Percentiles rank a stretch among this genome's conserved stretches.
Conservation (phyloP, 2,113 vertebrate species). For the Thryonomys swinderianus region DNA sequence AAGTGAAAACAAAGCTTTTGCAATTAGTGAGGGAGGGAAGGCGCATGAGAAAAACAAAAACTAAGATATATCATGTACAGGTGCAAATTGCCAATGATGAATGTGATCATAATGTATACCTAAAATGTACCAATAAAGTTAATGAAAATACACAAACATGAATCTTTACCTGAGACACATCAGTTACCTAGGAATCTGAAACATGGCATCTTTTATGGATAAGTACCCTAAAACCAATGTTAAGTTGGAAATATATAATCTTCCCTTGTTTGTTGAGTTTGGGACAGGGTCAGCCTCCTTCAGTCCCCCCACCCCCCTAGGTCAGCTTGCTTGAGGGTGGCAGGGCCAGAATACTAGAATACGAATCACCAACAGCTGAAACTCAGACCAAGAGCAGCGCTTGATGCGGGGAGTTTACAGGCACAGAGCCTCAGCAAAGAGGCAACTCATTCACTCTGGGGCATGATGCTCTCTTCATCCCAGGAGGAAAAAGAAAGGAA, state of each 20-base stretch:
- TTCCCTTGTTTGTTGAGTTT: no score
- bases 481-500: fast-evolving
- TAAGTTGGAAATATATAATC: background rate
- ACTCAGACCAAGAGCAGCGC: fast-evolving
- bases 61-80: no score
- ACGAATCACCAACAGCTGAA: background rate
- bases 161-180: background rate
- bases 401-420: fast-evolving
- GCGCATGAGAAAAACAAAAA: no score
- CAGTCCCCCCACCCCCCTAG: fast-evolving
- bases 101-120: no score
- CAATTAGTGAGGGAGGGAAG: no score
- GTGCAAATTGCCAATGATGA: no score
- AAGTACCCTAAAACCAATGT: background rate
- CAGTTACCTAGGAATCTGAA: background rate
- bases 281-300: fast-evolving
- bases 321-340: background rate
- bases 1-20: no score
- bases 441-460: no score
- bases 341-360: no score
- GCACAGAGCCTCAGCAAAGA: fast-evolving
- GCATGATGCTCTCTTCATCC: fast-evolving
- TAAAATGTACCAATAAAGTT: no score
- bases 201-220: background rate
- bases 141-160: background rate